Conservation (phyloP, 2,113 vertebrate genomes). For the Oryzias woworae region DNA sequence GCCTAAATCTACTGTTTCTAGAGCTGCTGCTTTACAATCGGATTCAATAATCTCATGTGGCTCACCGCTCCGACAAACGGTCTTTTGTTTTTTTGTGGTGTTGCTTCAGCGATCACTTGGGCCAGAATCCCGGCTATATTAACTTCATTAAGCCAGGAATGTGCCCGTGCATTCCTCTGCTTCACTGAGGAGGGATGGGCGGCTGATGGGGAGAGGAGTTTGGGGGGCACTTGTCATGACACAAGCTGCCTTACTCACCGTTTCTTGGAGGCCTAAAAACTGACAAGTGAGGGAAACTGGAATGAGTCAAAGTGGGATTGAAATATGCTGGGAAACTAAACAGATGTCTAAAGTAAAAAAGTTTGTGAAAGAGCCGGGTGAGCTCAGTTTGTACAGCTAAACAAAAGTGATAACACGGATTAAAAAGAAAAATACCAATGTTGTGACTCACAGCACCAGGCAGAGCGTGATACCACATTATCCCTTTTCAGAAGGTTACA, state of each 20-base stretch:
- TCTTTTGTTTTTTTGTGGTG: constrained; percentile 78
- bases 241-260: constrained; percentile 31
- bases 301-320: constrained; percentile 54
- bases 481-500: neutral
- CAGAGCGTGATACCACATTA: constrained; percentile 18
- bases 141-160: constrained; percentile 90
- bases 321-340: constrained; percentile 13
- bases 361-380: neutral
- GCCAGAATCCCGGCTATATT: constrained; percentile 83
- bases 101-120: constrained; percentile 71
- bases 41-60: constrained; percentile 60
- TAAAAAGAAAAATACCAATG: constrained; percentile 25
- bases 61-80: constrained; percentile 68
- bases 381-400: constrained; percentile 31
- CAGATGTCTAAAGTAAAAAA: constrained; percentile 8
- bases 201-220: constrained; percentile 60
- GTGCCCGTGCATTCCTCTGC: constrained; percentile 76
- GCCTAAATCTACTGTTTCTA: constrained; percentile 41
- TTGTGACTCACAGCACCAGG: constrained; percentile 48
- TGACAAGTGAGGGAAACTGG: constrained; percentile 25
- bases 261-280: constrained; percentile 31
- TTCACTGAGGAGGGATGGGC: constrained; percentile 59
- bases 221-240: constrained; percentile 28
- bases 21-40: constrained; percentile 34
- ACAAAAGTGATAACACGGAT: constrained; percentile 39